phyloP scores from a whole-genome alignment of 2,888 invertebrate species.

The Catocala nupta region DNA sequence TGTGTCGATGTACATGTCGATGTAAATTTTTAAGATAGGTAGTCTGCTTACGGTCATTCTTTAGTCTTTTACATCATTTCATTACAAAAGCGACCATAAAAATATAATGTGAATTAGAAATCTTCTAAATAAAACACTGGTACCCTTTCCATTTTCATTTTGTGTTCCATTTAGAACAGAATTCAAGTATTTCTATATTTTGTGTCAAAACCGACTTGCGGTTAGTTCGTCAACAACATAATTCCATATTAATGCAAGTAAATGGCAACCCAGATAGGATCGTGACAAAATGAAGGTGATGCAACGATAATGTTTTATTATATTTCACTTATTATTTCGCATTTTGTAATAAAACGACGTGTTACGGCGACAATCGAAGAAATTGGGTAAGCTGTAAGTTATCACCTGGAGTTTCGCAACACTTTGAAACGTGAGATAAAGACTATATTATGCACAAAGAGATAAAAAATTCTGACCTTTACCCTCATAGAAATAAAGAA shows the following conservation, averaged over 20 bases:
- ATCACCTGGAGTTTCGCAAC: constrained; percentile 6
- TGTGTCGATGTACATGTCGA: too few species aligned
- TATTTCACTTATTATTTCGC: constrained; percentile 47
- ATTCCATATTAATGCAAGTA: constrained; percentile 74
- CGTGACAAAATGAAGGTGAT: constrained; percentile 75
- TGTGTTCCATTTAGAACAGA: too few species aligned
- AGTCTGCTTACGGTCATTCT: too few species aligned
- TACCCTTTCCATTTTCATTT: too few species aligned
- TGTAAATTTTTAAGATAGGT: too few species aligned
- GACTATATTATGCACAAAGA: neutral
- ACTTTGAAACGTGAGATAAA: neutral
- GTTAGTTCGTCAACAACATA: constrained; percentile 64
- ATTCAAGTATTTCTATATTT: constrained; percentile 5
- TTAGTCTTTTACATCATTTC: too few species aligned
- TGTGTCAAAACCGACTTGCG: constrained; percentile 41
- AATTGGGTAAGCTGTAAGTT: constrained; percentile 13
- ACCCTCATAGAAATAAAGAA: too few species aligned
- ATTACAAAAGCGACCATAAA: too few species aligned
- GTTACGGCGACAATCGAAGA: constrained; percentile 16
- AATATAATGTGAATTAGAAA: too few species aligned
- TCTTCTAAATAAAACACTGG: too few species aligned
- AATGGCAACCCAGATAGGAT: constrained; percentile 72
- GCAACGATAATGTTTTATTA: constrained; percentile 59
- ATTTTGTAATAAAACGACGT: constrained; percentile 44
- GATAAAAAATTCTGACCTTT: neutral